phyloP scores from a whole-genome alignment of 1,140 invertebrate genomes.

The Pseudomyrmex cubaensis region DNA sequence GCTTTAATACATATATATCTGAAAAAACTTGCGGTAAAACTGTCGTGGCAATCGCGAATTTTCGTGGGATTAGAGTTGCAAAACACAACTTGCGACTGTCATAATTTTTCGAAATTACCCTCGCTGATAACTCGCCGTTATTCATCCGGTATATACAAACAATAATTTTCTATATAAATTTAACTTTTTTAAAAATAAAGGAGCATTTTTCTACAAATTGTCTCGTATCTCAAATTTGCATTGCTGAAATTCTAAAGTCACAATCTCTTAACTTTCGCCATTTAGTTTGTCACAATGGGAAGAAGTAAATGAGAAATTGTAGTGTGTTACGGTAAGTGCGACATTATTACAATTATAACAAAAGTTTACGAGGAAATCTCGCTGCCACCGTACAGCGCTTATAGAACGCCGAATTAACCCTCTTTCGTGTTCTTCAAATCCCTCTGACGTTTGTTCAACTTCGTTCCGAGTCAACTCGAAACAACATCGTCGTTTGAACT shows the following conservation, averaged over 20 bases:
- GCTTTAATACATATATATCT: background rate
- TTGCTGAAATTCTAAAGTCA: too few relatives aligned
- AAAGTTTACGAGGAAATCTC: slow-evolving; percentile 11
- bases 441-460: slow-evolving; percentile 12
- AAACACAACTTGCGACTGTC: background rate
- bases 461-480: slow-evolving; percentile 4
- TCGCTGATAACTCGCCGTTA: background rate
- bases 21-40: background rate
- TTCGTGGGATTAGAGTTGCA: background rate
- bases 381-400: background rate
- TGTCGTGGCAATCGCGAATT: background rate
- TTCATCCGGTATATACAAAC: background rate
- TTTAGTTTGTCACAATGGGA: background rate
- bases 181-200: too few relatives aligned
- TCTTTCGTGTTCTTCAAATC: slow-evolving; percentile 31
- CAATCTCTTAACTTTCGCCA: background rate
- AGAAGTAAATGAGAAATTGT: background rate
- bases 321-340: background rate
- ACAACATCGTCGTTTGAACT: slow-evolving; percentile 26
- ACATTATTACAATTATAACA: slow-evolving; percentile 27
- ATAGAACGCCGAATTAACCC: slow-evolving; percentile 19
- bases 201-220: too few relatives aligned
- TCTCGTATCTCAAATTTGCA: too few relatives aligned
- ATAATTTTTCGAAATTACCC: background rate
- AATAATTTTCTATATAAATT: too few relatives aligned